Base-by-base conservation (phyloP, 2,797 vertebrate genomes). In the Apodemus agrarius region DNA sequence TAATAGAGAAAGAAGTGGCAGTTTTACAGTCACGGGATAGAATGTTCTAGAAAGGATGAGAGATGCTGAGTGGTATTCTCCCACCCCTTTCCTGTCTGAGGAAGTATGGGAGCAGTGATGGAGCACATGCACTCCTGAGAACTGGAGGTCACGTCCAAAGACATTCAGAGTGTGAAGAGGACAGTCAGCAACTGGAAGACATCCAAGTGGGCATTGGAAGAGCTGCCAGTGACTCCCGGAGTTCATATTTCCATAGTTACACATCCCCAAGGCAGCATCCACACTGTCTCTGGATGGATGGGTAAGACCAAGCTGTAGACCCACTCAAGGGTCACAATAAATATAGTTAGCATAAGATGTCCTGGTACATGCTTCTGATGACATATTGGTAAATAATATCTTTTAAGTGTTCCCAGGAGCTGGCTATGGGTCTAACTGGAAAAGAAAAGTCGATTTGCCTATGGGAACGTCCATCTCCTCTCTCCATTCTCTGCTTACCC, bases 161-260 rank as follows among this genome's bases (percentile, higher is more conserved):
- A 24, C 3, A 65, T 17, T 21, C 43, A 74, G 26, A 11, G 12
- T 52, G 11, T 34, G 19, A 57, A 37, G 22, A 12, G 65, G n/a
- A n/a, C 4, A 61, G 63, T 37, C 67, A 26, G 8, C 7, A 6
- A 1, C 7, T 52, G 3, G 0, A 22, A 3, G 1, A 2, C 59
- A 52, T 37, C 14, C 16, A 40, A 40, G 4, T 21, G 22, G 43
- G 34, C 10, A 1, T 4, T 22, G 31, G 57, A 5, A 34, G 54
- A 52, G 31, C 22, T 67, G 40, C 4, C 59, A 14, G 43, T 19
- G 19, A 16, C 21, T n/a, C 59, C n/a, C n/a, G 19, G 61, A 86
- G n/a, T 16, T 40, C 17, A n/a, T 40, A 63, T 69, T 92, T 89
- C 93, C 21, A n/a, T 54, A 43, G 86, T 90, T 54, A 52, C 11